Evolutionary conservation across 1,140 invertebrate genomes (phyloP).

Genomic region (Episyrphus balteatus): DNA sequence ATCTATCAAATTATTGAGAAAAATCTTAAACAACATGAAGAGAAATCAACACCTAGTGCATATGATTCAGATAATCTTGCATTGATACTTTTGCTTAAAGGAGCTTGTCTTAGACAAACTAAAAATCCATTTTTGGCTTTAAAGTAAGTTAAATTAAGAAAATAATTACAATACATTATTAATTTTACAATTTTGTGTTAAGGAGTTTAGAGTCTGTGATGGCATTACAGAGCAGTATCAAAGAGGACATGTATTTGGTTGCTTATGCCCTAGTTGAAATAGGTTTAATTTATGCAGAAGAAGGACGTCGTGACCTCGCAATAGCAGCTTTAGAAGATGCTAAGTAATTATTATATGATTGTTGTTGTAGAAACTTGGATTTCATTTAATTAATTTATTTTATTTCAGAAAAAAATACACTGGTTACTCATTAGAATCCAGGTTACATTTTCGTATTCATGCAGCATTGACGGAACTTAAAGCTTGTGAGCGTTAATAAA

Average conservation of each 20-base stretch:
- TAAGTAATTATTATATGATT: slow-evolving; percentile 47
- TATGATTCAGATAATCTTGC: slow-evolving; percentile 68
- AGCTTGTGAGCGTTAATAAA: no score
- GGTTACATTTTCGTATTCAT: slow-evolving; percentile 87
- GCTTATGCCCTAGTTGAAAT: slow-evolving; percentile 83
- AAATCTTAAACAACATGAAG: slow-evolving; percentile 39
- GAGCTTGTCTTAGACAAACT: slow-evolving; percentile 69
- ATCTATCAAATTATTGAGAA: slow-evolving; percentile 62
- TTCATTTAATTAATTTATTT: slow-evolving; percentile 13
- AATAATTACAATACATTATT: not conserved
- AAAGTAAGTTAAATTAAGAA: slow-evolving; percentile 34
- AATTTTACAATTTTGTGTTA: not conserved
- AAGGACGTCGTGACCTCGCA: slow-evolving; percentile 56
- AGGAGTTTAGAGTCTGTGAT: slow-evolving; percentile 55
- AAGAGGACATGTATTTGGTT: slow-evolving; percentile 72
- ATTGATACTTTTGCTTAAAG: slow-evolving; percentile 67
- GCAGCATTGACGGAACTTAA: slow-evolving; percentile 53
- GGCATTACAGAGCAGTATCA: slow-evolving; percentile 62
- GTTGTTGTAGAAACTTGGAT: slow-evolving; percentile 3
- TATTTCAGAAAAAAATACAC: slow-evolving; percentile 70
- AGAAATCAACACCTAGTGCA: slow-evolving; percentile 15
- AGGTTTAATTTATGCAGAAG: slow-evolving; percentile 60
- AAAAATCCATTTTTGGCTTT: slow-evolving; percentile 60
- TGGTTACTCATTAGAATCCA: slow-evolving; percentile 80
- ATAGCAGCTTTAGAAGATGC: slow-evolving; percentile 67